Conservation (phyloP, 2,113 vertebrate genomes). For the Pungitius pungitius region DNA sequence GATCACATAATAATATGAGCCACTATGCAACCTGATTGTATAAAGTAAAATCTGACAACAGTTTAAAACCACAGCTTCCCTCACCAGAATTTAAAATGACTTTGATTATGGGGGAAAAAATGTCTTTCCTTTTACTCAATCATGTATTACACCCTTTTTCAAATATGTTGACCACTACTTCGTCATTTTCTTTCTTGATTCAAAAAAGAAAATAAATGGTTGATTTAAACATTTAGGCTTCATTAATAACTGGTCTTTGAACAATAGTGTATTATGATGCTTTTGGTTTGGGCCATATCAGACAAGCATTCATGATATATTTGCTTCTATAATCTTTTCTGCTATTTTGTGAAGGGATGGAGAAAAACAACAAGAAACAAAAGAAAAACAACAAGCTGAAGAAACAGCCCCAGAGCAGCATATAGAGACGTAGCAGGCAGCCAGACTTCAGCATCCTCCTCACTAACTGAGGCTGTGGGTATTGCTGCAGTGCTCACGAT, state of each 20-base stretch:
- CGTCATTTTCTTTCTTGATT: neutral
- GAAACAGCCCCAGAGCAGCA: constrained; percentile 43
- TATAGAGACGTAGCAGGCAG: constrained; percentile 47
- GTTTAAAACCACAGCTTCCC: neutral
- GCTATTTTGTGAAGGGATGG: constrained; percentile 31
- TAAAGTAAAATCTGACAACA: neutral
- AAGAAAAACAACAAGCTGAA: neutral
- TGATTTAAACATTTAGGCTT: neutral
- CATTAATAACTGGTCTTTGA: neutral
- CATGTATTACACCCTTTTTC: neutral
- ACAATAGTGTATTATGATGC: constrained; percentile 3
- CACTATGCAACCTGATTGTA: neutral
- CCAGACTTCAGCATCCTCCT: constrained; percentile 38
- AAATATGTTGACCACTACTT: no score
- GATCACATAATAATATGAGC: neutral
- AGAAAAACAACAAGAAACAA: neutral
- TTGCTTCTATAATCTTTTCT: constrained; percentile 22
- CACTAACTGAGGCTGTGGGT: constrained; percentile 43
- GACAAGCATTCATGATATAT: constrained; percentile 5
- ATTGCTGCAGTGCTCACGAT: constrained; percentile 48
- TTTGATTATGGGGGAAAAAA: neutral
- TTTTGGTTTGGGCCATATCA: neutral
- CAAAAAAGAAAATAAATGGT: neutral
- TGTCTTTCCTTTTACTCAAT: neutral
- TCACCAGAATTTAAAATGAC: neutral